These are phyloP conservation scores for Euplagia quadripunctaria DNA, from an alignment of 2,888 invertebrate genomes.

Conservation along the genomic window DNA sequence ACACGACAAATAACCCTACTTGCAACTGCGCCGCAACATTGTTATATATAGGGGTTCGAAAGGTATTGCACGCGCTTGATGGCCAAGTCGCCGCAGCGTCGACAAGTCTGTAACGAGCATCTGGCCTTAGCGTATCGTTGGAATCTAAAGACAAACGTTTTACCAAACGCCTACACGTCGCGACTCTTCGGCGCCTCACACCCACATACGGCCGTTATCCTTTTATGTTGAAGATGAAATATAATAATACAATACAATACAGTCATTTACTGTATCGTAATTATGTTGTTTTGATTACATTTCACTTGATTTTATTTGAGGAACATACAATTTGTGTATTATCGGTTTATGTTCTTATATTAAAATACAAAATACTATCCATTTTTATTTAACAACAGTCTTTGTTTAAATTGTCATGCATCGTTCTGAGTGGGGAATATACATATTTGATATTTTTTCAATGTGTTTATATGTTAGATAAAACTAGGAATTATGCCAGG, in stretches of 20 bases:
- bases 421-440: neutral
- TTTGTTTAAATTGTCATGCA: neutral
- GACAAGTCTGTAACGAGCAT: neutral
- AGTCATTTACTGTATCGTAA: constrained; percentile 1
- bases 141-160: constrained; percentile 19
- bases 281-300: constrained; percentile 9
- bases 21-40: too few species aligned
- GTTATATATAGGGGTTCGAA: too few species aligned
- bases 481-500: neutral
- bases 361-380: neutral
- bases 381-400: neutral
- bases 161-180: constrained; percentile 40
- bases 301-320: neutral
- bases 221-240: constrained; percentile 15
- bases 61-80: neutral
- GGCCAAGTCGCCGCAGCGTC: neutral
- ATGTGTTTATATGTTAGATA: neutral
- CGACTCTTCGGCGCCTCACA: constrained; percentile 50
- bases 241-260: constrained; percentile 11
- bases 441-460: neutral
- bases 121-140: constrained; percentile 15
- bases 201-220: constrained; percentile 29
- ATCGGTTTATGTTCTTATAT: neutral
- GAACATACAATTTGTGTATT: neutral
- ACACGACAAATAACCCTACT: too few species aligned